These are phyloP conservation scores for Pseudomyrmex concolor DNA, from an alignment of 1,140 invertebrate genomes.

Conservation along the genomic window DNA sequence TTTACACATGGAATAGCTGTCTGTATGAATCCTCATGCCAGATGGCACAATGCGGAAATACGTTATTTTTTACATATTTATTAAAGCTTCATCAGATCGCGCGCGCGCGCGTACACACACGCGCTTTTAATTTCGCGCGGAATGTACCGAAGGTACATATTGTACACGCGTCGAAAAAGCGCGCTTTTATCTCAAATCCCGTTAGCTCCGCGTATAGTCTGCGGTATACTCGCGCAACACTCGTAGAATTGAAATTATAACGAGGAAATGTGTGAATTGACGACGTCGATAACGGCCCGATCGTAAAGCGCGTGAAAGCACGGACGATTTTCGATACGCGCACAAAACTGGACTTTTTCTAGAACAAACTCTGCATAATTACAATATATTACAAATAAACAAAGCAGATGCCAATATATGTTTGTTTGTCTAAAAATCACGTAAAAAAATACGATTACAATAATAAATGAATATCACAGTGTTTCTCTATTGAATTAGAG, in stretches of 20 bases:
- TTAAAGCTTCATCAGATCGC: constrained; percentile 45
- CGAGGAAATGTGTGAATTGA: constrained; percentile 38
- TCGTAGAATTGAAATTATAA: constrained; percentile 52
- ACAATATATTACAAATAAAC: neutral
- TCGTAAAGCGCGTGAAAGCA: neutral
- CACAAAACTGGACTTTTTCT: too few relatives aligned
- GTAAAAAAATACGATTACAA: too few relatives aligned
- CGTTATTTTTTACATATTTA: constrained; percentile 59
- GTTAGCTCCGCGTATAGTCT: constrained; percentile 1
- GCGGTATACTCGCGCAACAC: neutral
- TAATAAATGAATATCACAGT: too few relatives aligned
- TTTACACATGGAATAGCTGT: constrained; percentile 29
- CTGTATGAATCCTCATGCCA: neutral
- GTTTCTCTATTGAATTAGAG: too few relatives aligned
- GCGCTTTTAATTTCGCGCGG: constrained; percentile 32
- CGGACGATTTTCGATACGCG: neutral
- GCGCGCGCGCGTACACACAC: neutral
- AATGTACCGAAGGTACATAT: constrained; percentile 8
- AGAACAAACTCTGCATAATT: neutral
- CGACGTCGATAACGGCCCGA: constrained; percentile 26
- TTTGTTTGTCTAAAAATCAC: too few relatives aligned
- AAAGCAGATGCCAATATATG: neutral
- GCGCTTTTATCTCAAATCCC: constrained; percentile 31
- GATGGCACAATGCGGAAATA: neutral
- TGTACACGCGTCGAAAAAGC: constrained; percentile 19